Evolutionary conservation across 2,888 invertebrate genomes (phyloP), one percentile per base, ranked within the genome.

Genomic region (Drosophila austrosaltans): DNA sequence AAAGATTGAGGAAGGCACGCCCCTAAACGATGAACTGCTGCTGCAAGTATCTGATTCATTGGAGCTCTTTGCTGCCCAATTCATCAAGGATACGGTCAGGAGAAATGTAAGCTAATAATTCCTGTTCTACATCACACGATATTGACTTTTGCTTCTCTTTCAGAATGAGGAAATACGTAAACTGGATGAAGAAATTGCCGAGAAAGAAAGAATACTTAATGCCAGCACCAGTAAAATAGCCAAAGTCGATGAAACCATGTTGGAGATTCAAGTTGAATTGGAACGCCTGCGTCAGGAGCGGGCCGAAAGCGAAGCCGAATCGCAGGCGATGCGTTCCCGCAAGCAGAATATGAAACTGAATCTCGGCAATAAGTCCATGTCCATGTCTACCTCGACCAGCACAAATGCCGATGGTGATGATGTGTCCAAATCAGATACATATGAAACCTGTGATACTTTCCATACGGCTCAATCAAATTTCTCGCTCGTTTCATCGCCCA

Each of bases 151-250:
- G 8, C 5, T 1, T 12, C 3, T 1, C 0, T 8, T 64, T 1
- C 83, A 96, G 96, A 95, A 96, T 92, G 95, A 95, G 81, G 96
- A 96, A 91, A 92, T 96, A 40, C 94, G 94, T 30, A 94, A 94
- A 48, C 82, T 96, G 63, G 96, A 96, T 89, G 94, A 94, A 2
- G 95, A 96, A 92, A 92, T 96, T 2, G 94, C 81, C 0, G 91
- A 91, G 57, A 92, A 93, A 66, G 92, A 92, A 70, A 88, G 82
- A 94, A 89, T 94, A 92, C 66, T 94, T 94, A 84, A 95, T 94
- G 81, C 94, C 93, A 87, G 94, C 94, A 54, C 94, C 94, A 94
- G 93, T 61, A 95, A 95, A 91, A 95, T 96, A 67, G 95, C 95
- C 86, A 93, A 94, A 79, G 93, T 96, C 82, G 96, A 96, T 86